Evolutionary conservation across 2,888 invertebrate genomes (phyloP).

Genomic region (Lasioglossum leucozonium): DNA sequence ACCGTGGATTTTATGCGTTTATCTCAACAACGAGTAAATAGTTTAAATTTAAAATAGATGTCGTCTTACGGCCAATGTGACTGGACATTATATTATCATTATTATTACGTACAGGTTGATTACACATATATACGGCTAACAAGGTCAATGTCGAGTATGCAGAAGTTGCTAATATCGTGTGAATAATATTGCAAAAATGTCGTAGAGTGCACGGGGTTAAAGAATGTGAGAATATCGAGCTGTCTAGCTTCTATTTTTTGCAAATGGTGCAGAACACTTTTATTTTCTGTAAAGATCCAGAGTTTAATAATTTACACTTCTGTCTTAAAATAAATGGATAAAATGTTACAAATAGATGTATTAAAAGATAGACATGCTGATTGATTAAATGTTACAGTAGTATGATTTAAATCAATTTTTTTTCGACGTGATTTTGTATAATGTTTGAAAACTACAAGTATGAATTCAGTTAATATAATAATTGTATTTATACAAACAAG

Average conservation of each 20-base stretch:
- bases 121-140: background rate
- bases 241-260: background rate
- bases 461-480: conserved; percentile 61
- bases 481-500: conserved; percentile 75
- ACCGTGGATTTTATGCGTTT: background rate
- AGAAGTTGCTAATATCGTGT: background rate
- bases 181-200: background rate
- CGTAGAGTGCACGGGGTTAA: background rate
- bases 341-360: background rate
- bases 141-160: background rate
- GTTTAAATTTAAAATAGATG: background rate
- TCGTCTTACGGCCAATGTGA: background rate
- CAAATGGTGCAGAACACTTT: conserved; percentile 6
- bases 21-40: background rate
- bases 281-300: background rate
- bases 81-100: background rate
- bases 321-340: background rate
- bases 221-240: background rate
- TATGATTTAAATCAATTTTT: background rate
- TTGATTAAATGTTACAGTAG: background rate
- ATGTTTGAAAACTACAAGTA: background rate
- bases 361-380: background rate
- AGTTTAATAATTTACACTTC: background rate
- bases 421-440: background rate
- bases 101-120: no score